A percentile compares a stretch with the other conserved stretches of the same genome.
These are phyloP conservation scores for Melopsittacus undulatus DNA, from an alignment of 2,797 vertebrate species.

Conservation along the genomic window DNA sequence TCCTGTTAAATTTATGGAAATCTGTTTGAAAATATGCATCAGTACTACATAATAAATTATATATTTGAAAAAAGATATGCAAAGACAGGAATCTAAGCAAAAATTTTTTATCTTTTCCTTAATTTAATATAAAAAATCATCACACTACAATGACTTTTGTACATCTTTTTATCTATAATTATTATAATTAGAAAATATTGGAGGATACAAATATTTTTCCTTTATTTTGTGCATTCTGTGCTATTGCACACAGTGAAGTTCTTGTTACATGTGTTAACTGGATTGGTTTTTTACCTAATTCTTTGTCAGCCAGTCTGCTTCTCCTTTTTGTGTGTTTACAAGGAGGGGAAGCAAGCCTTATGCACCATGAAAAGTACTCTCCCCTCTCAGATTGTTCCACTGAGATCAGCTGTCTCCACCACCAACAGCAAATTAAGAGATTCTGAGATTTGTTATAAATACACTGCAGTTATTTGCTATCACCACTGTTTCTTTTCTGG, in stretches of 20 bases:
- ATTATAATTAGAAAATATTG: background rate
- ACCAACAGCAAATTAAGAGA: background rate
- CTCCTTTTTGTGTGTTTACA: background rate
- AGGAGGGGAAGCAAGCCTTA: background rate
- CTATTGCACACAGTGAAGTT: background rate
- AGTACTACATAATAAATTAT: background rate
- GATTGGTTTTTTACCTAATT: background rate
- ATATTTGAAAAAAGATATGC: background rate
- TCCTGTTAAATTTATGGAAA: background rate
- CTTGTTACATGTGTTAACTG: background rate
- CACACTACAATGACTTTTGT: background rate
- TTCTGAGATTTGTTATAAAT: background rate
- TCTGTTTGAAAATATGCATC: background rate
- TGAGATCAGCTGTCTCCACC: background rate
- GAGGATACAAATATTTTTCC: background rate
- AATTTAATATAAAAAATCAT: background rate
- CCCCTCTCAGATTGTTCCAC: background rate
- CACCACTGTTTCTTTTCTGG: rapidly evolving
- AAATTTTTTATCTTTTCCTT: background rate
- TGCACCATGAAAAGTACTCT: background rate
- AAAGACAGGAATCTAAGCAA: background rate
- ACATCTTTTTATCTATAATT: rapidly evolving
- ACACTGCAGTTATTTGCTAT: background rate
- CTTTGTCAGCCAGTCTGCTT: background rate
- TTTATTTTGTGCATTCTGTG: background rate